A percentile compares a stretch with the other conserved stretches of the same genome.
Conservation (phyloP, 2,113 vertebrate species). For the Callipepla californica region DNA sequence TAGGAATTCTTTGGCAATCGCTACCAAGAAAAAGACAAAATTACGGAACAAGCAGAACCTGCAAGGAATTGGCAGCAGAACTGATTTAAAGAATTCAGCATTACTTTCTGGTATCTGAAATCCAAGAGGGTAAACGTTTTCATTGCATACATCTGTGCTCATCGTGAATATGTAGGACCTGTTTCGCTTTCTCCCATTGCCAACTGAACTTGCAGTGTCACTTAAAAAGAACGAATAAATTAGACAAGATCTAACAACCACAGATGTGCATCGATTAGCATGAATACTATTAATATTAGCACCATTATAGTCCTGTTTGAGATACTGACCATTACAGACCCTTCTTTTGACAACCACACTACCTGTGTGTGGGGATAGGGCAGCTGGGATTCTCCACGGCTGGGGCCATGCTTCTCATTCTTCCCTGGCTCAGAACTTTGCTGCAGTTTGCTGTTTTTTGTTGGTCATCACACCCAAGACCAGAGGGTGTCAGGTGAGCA, state of each 20-base stretch:
- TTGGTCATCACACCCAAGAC: background rate
- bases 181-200: background rate
- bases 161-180: background rate
- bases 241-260: background rate
- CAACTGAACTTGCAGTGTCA: background rate
- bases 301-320: background rate
- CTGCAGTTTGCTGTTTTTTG: background rate
- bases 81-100: background rate
- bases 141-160: background rate
- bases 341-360: background rate
- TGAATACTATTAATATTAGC: background rate
- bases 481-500: background rate
- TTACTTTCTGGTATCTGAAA: background rate
- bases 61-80: background rate
- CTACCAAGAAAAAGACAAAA: constrained; percentile 31
- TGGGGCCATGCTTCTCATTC: background rate
- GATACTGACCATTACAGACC: background rate
- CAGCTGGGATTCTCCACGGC: background rate
- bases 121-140: background rate
- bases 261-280: background rate
- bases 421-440: background rate
- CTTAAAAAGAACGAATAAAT: background rate
- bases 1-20: constrained; percentile 30
- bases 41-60: constrained; percentile 10
- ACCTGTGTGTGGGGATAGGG: background rate